Conservation (phyloP, 64 coral and sea anemone species). For the Orbicella faveolata region DNA sequence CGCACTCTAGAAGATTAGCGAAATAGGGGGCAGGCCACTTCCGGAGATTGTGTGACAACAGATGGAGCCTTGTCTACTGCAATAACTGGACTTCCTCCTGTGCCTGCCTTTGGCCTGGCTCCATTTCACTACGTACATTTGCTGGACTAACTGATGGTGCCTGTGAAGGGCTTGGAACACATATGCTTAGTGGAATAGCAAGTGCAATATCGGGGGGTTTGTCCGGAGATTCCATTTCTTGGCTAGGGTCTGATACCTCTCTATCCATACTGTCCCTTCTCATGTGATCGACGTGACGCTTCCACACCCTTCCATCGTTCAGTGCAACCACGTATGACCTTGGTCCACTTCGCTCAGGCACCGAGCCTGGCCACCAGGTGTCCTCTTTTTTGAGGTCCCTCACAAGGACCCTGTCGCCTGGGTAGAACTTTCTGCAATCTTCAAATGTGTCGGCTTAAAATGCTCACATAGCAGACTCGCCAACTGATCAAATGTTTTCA, state of each 20-base stretch:
- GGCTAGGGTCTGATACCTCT: not conserved
- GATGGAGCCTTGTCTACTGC: not conserved
- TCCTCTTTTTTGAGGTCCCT: not conserved
- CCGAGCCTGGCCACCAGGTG: slow-evolving; percentile 30
- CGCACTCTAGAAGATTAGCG: not conserved
- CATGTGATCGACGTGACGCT: slow-evolving; percentile 29
- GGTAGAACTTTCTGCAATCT: no score
- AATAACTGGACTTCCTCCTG: not conserved
- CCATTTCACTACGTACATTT: not conserved
- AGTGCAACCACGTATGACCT: slow-evolving; percentile 38
- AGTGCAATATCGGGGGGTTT: no score
- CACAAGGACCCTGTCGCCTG: not conserved
- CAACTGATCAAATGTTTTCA: not conserved
- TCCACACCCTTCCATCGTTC: slow-evolving; percentile 54
- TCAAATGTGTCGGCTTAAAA: no score
- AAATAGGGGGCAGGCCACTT: not conserved
- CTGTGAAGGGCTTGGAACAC: not conserved
- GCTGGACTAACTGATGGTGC: not conserved
- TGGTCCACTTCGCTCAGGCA: slow-evolving; percentile 24
- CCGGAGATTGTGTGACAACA: not conserved
- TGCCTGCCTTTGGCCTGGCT: not conserved
- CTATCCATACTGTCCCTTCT: not conserved
- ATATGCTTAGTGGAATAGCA: no score
- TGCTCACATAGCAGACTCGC: no score
- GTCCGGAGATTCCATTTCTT: not conserved